Percentiles rank a stretch among this genome's conserved stretches.
phyloP scores from a whole-genome alignment of 1,140 invertebrate species.

The Macrosteles quadrilineatus region DNA sequence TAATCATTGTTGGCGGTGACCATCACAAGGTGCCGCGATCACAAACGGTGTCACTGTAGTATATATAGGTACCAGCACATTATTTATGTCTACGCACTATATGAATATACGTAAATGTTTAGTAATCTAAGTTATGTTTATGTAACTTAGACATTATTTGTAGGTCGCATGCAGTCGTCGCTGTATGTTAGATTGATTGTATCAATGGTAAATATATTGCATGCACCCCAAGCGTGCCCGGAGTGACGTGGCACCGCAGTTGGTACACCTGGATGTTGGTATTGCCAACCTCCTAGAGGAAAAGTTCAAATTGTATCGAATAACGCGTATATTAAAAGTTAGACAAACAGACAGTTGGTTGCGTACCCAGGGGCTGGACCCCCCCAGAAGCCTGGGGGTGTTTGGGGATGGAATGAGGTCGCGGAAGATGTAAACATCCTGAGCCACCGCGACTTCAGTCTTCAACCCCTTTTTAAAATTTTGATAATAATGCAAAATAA shows the following conservation, averaged over 20 bases:
- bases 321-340: background rate
- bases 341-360: conserved; percentile 2
- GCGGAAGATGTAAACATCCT: conserved; percentile 27
- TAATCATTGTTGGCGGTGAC: too few species aligned
- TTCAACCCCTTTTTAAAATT: background rate
- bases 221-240: too few species aligned
- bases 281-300: too few species aligned
- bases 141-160: conserved; percentile 5
- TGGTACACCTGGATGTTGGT: too few species aligned
- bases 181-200: conserved; percentile 9
- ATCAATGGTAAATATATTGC: background rate
- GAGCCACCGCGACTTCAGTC: conserved; percentile 3
- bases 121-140: conserved; percentile 2
- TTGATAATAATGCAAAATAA: background rate
- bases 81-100: conserved; percentile 6
- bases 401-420: background rate
- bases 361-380: conserved; percentile 20
- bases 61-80: background rate
- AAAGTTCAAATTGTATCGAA: too few species aligned
- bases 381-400: background rate
- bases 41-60: background rate
- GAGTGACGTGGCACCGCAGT: too few species aligned
- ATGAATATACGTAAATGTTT: conserved; percentile 8
- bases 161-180: background rate
- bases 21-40: background rate